Evolutionary conservation across 2,113 vertebrate genomes (phyloP).

Genomic region (Camelus bactrianus): DNA sequence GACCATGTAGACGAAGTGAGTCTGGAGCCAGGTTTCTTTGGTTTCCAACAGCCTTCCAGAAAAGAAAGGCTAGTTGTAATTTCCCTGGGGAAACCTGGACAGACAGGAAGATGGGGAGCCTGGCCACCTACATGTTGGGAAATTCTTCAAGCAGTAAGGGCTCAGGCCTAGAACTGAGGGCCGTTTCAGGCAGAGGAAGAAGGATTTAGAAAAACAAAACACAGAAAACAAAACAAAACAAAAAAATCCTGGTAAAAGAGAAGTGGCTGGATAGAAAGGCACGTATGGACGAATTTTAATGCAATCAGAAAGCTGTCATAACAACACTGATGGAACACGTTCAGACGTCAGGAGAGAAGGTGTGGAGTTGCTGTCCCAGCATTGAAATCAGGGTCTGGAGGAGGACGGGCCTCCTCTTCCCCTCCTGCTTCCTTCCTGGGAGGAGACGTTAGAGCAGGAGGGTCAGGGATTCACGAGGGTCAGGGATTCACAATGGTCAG

Average conservation of each 20-base stretch:
- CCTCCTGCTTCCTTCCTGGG: constrained; percentile 79
- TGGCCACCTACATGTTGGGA: not conserved
- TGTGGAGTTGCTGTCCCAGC: constrained; percentile 81
- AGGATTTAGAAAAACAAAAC: not conserved
- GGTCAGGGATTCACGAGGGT: constrained; percentile 86
- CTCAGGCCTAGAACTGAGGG: not conserved
- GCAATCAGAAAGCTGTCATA: constrained; percentile 90
- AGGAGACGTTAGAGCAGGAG: constrained; percentile 86
- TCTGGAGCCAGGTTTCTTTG: not conserved
- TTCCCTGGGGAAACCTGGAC: not conserved
- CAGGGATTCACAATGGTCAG: too few species aligned
- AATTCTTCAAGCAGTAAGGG: not conserved
- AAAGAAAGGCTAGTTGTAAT: not conserved
- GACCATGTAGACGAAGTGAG: not conserved
- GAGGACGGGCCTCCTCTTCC: constrained; percentile 74
- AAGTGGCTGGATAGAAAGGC: constrained; percentile 84
- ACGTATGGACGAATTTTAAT: constrained; percentile 90
- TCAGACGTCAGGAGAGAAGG: constrained; percentile 87
- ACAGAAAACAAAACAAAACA: not conserved
- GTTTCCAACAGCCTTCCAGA: not conserved
- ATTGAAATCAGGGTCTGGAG: constrained; percentile 87
- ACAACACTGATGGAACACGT: constrained; percentile 90
- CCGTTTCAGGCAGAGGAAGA: not conserved
- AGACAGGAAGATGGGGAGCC: not conserved
- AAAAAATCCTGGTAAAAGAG: constrained; percentile 82